A percentile compares a stretch with the other conserved stretches of the same genome.
These are phyloP conservation scores for Daktulosphaira vitifoliae DNA, from an alignment of 1,140 invertebrate species.

Conservation along the genomic window DNA sequence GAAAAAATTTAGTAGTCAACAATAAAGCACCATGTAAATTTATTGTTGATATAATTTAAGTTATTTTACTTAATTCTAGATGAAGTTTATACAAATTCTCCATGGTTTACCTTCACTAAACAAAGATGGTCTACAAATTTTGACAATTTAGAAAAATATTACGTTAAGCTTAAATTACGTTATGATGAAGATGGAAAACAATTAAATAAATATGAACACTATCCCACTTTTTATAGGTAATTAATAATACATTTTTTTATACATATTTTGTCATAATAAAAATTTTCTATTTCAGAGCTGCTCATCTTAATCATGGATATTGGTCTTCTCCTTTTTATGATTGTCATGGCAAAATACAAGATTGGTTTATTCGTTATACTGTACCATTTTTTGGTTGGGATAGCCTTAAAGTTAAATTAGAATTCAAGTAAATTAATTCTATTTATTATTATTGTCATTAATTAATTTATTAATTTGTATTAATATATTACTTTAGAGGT, in stretches of 20 bases:
- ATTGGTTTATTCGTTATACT: conserved; percentile 92
- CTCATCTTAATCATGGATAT: conserved; percentile 76
- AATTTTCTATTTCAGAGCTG: conserved; percentile 50
- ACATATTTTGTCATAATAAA: not conserved
- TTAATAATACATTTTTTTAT: conserved; percentile 20
- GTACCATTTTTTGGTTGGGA: conserved; percentile 97
- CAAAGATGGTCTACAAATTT: conserved; percentile 90
- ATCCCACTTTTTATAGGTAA: conserved; percentile 74
- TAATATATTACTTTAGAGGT: conserved; percentile 58
- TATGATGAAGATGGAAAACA: conserved; percentile 78
- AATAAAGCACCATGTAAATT: too few relatives aligned
- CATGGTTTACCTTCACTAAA: conserved; percentile 80
- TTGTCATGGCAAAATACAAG: conserved; percentile 82
- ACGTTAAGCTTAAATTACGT: conserved; percentile 84
- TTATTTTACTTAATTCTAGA: conserved; percentile 44
- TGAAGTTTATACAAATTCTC: conserved; percentile 72
- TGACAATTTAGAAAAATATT: conserved; percentile 82
- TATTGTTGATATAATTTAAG: too few relatives aligned
- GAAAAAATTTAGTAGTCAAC: too few relatives aligned
- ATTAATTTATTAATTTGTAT: not conserved
- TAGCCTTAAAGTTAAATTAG: conserved; percentile 76
- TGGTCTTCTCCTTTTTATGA: conserved; percentile 93
- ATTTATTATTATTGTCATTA: not conserved
- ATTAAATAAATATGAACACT: conserved; percentile 77
- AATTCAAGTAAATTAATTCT: conserved; percentile 78